Base-by-base conservation (phyloP, 2,888 invertebrate genomes). In the Meghimatium bilineatum region DNA sequence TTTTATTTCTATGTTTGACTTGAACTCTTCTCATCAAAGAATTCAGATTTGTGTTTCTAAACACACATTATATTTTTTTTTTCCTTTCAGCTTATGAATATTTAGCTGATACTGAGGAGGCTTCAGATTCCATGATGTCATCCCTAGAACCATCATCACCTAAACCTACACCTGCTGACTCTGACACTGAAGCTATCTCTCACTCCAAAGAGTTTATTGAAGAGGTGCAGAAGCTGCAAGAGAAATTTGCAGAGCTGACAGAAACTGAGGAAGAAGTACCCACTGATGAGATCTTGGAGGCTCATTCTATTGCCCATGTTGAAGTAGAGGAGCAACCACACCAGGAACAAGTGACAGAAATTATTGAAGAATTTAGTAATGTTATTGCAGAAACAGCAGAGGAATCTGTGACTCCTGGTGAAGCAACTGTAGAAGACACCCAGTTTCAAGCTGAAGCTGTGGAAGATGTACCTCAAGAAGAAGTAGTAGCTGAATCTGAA, bases 81-180 rank as follows among this genome's bases (percentile, higher is more conserved):
- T 63, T n/a, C 23, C n/a, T 63, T 63, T 84, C 94, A 97, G 97
- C 97, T 72, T 98, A 97, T 94, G 98, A 98, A 95, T 98, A 98
- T 94, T 95, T 97, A 87, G 96, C 97, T 88, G 97, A 97, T 94
- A 96, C 96, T 89, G 97, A 97, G 95, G 96, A 96, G 91, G 96
- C 96, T 87, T 95, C 95, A 26, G 93, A 93, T 84, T 92, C 92
- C 14, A 88, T 91, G 83, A 88, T 90, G 87, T 92, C 93, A 26
- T 90, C 92, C n/a, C 84, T 89, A 36, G 91, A 91, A 74, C 88
- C 91, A 5, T 86, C 89, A 75, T 92, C 92, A 44, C 91, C 91
- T 5, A 88, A 89, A 84, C 90, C 88, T 67, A 88, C 86, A n/a
- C 87, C 88, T 38, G 89, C 86, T 72, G 91, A 91, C 76, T 91